Conservation (phyloP, 2,113 vertebrate genomes). For the Tylochromis polylepis region DNA sequence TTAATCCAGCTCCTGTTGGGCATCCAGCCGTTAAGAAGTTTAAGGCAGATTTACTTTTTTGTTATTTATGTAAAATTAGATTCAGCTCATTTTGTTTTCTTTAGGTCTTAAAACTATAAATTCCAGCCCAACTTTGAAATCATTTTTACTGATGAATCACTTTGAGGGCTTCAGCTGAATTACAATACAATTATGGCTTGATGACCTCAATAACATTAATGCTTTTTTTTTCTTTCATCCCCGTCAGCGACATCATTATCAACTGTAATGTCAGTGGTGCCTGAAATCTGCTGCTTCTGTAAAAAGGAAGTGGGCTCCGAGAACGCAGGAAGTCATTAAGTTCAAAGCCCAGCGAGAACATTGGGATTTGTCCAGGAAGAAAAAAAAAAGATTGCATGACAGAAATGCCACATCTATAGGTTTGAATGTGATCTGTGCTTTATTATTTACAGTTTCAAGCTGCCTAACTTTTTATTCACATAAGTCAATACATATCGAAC, state of each 20-base stretch:
- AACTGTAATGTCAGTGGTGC: background rate
- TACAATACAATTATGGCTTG: background rate
- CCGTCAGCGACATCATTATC: background rate
- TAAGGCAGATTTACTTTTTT: background rate
- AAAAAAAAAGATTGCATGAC: background rate
- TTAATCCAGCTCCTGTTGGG: background rate
- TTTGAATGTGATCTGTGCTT: background rate
- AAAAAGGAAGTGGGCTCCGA: slow-evolving; percentile 15
- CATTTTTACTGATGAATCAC: background rate
- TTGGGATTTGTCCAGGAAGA: background rate
- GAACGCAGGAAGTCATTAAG: slow-evolving; percentile 1
- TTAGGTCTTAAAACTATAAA: background rate
- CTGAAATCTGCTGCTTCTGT: background rate
- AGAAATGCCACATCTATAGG: background rate
- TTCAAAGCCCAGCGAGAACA: background rate
- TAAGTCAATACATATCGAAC: background rate
- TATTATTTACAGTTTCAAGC: background rate
- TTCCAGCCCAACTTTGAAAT: background rate
- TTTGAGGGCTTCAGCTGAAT: background rate
- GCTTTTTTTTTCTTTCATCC: background rate
- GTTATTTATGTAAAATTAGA: background rate
- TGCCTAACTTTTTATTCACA: background rate
- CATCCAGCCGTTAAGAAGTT: background rate
- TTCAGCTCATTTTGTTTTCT: background rate
- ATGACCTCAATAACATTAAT: background rate